Evolutionary conservation across 2,888 invertebrate genomes (phyloP), one percentile per base, ranked within the genome.

Genomic region (Diaperis boleti): DNA sequence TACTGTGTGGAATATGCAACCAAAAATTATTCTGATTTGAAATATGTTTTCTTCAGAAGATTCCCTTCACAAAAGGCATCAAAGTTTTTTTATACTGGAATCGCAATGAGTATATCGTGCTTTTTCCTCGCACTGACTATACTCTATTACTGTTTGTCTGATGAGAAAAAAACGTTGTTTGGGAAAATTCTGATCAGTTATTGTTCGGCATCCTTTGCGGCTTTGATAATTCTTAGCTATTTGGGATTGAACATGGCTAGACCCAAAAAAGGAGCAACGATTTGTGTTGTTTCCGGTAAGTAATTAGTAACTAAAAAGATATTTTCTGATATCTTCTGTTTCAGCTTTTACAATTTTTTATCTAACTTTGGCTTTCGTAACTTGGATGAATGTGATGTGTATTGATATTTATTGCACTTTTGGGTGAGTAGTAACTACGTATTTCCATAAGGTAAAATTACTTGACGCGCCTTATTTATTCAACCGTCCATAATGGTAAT

Each of bases 151-250:
- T 54, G 64, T 41, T 42, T 39, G 49, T 60, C 64, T 2, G 14
- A 67, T 6, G 74, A 76, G 33, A 70, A 65, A 2, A 69, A 62
- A 17, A 74, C 68, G 14, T 37, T 74, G 3, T 76, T 76, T 56
- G 76, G 76, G 3, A 76, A 76, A 59, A 72, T 72, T 41, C 59
- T 76, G 37, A 70, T 76, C 14, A 75, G 71, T 49, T 76, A 75
- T 47, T 76, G 75, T 50, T 15, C 67, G 0, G 62, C 70, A 0
- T 70, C 69, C 37, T 62, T 74, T 2, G 22, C 62, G 3, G 39
- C 71, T 26, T 71, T 73, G 50, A 37, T 62, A 4, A 54, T 73
- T 4, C 47, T 76, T 37, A 49, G 62, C 3, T 72, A 72, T 39
- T 42, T 42, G 2, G 42, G 54, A 5, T 59, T 64, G 10, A 56